Conservation (phyloP, 2,888 invertebrate species). For the Dugesia japonica region DNA sequence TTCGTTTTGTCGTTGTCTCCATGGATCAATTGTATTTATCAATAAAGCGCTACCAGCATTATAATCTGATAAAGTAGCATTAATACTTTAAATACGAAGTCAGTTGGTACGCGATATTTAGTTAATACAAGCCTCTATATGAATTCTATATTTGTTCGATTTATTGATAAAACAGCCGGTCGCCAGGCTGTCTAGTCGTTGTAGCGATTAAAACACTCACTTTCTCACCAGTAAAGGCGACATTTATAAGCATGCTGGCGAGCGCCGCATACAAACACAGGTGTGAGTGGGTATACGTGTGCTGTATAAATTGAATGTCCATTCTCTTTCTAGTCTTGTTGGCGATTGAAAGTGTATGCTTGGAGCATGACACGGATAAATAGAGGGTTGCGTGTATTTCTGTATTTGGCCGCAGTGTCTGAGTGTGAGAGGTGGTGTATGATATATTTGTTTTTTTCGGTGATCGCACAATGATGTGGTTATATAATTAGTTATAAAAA, state of each 20-base stretch:
- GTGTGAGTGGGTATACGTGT: constrained; percentile 13
- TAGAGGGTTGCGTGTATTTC: not conserved
- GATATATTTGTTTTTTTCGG: constrained; percentile 15
- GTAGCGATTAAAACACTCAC: constrained; percentile 20
- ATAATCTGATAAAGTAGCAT: constrained; percentile 20
- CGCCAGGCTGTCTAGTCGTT: constrained; percentile 20
- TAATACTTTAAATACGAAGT: constrained; percentile 20
- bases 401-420: not conserved
- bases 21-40: constrained; percentile 20
- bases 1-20: constrained; percentile 16
- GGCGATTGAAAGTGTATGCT: constrained; percentile 20
- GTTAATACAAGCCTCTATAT: constrained; percentile 12
- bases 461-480: constrained; percentile 15
- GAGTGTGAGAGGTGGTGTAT: constrained; percentile 10
- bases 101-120: constrained; percentile 20
- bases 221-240: constrained; percentile 20
- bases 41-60: constrained; percentile 20
- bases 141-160: constrained; percentile 20
- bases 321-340: constrained; percentile 4
- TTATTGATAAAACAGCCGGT: constrained; percentile 20
- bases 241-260: constrained; percentile 13
- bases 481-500: constrained; percentile 16
- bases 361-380: constrained; percentile 20
- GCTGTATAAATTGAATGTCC: not conserved
- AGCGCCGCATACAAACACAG: constrained; percentile 6